These are phyloP conservation scores for Pontoporia blainvillei DNA, from an alignment of 2,113 vertebrate species.

Conservation along the genomic window DNA sequence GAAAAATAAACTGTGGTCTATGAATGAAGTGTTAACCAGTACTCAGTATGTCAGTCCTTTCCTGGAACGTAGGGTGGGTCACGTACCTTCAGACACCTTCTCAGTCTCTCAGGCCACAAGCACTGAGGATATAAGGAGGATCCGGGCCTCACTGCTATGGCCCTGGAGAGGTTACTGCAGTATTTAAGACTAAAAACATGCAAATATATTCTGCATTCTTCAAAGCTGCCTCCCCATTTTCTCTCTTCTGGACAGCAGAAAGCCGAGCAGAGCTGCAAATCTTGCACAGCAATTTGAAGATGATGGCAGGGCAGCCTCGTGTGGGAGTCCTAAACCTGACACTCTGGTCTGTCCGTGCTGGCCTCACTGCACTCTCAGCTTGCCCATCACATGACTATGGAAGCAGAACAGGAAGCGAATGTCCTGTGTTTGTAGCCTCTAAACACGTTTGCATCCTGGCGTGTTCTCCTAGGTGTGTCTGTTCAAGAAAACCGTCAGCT, in stretches of 20 bases:
- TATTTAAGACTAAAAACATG: background rate
- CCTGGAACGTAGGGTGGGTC: background rate
- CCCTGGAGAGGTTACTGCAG: background rate
- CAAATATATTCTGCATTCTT: background rate
- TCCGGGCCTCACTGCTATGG: background rate
- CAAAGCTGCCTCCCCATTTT: background rate
- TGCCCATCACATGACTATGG: no score
- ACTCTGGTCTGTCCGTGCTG: background rate
- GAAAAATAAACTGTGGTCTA: background rate
- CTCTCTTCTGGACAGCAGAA: background rate
- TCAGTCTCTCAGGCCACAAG: background rate
- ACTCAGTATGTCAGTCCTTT: background rate
- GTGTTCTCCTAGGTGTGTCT: background rate
- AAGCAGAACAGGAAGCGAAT: no score
- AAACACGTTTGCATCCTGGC: background rate
- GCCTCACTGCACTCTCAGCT: background rate
- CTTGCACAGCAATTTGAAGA: background rate
- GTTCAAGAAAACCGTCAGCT: background rate
- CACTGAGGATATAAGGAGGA: background rate
- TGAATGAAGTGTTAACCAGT: background rate
- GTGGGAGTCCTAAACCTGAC: background rate
- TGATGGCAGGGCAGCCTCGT: background rate
- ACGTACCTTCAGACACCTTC: fast-evolving
- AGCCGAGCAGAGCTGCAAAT: background rate
- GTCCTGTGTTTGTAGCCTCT: background rate